phyloP scores from a whole-genome alignment of 1,140 invertebrate genomes.

The Polyergus mexicanus region DNA sequence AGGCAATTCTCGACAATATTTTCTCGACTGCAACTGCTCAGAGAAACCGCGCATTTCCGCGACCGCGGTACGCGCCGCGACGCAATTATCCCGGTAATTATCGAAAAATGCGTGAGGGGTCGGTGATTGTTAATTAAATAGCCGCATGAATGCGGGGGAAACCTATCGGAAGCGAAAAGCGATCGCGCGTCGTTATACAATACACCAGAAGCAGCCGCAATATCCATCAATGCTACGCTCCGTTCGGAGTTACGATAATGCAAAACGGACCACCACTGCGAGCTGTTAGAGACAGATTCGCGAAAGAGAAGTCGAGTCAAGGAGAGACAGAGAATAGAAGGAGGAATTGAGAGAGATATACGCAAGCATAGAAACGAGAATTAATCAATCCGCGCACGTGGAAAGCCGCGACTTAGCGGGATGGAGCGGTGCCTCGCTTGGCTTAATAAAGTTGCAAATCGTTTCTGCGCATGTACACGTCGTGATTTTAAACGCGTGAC shows the following conservation, averaged over 20 bases:
- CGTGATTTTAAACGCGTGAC: conserved; percentile 61
- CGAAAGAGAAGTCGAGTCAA: conserved; percentile 49
- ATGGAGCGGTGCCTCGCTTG: conserved; percentile 57
- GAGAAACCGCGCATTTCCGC: conserved; percentile 38
- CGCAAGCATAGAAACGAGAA: conserved; percentile 72
- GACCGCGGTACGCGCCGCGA: conserved; percentile 37
- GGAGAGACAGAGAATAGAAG: not conserved
- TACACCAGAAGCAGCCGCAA: conserved; percentile 73
- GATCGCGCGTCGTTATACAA: conserved; percentile 67
- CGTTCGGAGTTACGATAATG: conserved; percentile 72
- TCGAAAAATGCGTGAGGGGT: conserved; percentile 62
- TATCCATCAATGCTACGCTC: conserved; percentile 75
- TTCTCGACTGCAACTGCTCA: conserved; percentile 46
- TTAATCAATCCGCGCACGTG: conserved; percentile 76
- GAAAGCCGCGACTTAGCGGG: conserved; percentile 66
- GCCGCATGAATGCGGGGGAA: conserved; percentile 22
- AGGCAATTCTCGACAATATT: conserved; percentile 61
- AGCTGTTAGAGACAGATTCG: conserved; percentile 66
- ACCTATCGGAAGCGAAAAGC: conserved; percentile 68
- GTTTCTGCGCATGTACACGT: conserved; percentile 53
- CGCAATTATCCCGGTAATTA: conserved; percentile 65
- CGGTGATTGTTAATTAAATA: conserved; percentile 68
- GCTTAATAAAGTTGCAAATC: conserved; percentile 68
- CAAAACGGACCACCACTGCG: conserved; percentile 71
- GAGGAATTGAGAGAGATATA: conserved; percentile 45